These are phyloP conservation scores for Ctenicera cuprea DNA, from an alignment of 2,888 invertebrate species.

Conservation along the genomic window DNA sequence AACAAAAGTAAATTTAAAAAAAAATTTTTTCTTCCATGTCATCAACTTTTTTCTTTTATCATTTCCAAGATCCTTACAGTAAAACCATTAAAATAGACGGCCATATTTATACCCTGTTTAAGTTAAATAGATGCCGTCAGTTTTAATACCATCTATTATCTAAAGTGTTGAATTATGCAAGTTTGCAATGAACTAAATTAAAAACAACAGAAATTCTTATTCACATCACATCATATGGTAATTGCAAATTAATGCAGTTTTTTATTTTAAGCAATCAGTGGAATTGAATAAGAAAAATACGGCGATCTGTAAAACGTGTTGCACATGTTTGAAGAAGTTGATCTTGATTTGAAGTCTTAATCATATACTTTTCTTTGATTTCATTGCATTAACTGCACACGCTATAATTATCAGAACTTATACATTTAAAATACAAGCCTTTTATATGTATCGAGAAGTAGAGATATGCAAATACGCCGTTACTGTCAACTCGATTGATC, in stretches of 20 bases:
- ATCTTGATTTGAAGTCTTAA: conserved; percentile 28
- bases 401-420: conserved; percentile 18
- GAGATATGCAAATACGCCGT: conserved; percentile 42
- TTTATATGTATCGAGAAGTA: conserved; percentile 27
- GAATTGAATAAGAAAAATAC: conserved; percentile 14
- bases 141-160: no score
- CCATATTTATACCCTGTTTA: no score
- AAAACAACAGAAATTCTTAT: conserved; percentile 2
- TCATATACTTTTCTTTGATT: conserved; percentile 12
- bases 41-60: no score
- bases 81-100: no score
- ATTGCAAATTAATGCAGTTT: conserved; percentile 22
- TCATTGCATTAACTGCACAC: conserved; percentile 3
- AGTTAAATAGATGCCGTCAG: no score
- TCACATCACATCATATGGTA: conserved; percentile 7
- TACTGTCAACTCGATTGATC: conserved; percentile 36
- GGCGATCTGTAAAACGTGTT: conserved; percentile 18
- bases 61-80: no score
- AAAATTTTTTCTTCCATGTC: no score
- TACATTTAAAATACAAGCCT: conserved; percentile 31
- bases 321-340: conserved; percentile 27
- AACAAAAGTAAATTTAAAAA: no score
- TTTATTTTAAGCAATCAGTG: conserved; percentile 7
- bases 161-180: conserved; percentile 10
- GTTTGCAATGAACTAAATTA: not conserved